These are phyloP conservation scores for Lepidocolaptes lacrymiger DNA, from an alignment of 2,797 vertebrate genomes.

Conservation along the genomic window DNA sequence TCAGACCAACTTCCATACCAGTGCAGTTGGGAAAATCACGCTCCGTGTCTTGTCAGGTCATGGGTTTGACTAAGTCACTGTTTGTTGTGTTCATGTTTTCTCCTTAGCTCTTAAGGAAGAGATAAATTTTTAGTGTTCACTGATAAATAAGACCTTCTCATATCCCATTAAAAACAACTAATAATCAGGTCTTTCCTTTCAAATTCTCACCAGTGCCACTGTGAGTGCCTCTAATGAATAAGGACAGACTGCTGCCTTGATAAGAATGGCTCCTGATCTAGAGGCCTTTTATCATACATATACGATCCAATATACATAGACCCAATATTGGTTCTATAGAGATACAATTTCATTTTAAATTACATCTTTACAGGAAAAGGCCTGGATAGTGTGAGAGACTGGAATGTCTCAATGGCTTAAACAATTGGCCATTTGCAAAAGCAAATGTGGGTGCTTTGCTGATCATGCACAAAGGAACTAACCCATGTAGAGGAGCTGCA, in stretches of 20 bases:
- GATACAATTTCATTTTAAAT: neutral
- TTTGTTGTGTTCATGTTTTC: conserved; percentile 22
- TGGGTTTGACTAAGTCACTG: neutral
- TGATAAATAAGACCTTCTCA: neutral
- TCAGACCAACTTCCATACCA: neutral
- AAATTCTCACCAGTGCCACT: neutral
- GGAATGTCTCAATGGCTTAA: neutral
- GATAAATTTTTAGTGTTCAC: neutral
- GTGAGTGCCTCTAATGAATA: neutral
- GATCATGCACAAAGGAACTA: neutral
- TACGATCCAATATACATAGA: neutral
- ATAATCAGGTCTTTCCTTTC: neutral
- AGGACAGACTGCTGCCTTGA: neutral
- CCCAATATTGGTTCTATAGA: neutral
- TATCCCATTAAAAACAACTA: neutral
- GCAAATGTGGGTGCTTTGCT: neutral
- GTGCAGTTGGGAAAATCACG: conserved; percentile 40
- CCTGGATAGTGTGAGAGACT: neutral
- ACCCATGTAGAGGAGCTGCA: neutral
- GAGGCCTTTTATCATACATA: neutral
- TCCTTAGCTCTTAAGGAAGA: conserved; percentile 37
- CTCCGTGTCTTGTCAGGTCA: neutral
- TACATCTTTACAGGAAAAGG: neutral
- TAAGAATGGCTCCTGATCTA: neutral
- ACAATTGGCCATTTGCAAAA: neutral